Evolutionary conservation across 1,140 invertebrate genomes (phyloP).

Genomic region (Drosophila yakuba): DNA sequence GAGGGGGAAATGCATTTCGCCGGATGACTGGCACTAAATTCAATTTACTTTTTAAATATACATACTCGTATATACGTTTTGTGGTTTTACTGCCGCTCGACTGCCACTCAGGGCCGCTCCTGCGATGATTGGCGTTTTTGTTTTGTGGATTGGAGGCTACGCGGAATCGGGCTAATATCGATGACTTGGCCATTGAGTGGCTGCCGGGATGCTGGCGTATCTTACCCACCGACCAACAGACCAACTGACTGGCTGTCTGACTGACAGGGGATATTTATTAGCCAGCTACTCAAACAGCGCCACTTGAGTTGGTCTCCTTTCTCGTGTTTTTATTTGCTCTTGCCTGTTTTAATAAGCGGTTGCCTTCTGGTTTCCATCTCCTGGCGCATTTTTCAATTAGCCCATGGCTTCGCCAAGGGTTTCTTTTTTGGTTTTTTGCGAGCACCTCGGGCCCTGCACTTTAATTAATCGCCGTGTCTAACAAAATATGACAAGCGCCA

Average conservation of each 20-base stretch:
- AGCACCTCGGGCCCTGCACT: conserved; percentile 54
- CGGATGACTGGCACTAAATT: conserved; percentile 77
- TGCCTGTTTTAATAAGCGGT: conserved; percentile 78
- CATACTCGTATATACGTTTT: conserved; percentile 24
- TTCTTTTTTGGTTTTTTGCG: conserved; percentile 8
- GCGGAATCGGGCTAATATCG: conserved; percentile 81
- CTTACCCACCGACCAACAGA: background rate
- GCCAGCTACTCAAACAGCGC: conserved; percentile 63
- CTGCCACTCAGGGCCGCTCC: conserved; percentile 79
- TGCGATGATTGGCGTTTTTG: conserved; percentile 78
- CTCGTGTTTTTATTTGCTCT: conserved; percentile 38
- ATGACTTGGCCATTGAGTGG: conserved; percentile 80
- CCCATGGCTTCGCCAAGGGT: conserved; percentile 31
- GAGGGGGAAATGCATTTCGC: conserved; percentile 75
- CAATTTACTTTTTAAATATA: conserved; percentile 78
- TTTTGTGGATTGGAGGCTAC: conserved; percentile 30
- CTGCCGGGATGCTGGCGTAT: conserved; percentile 29
- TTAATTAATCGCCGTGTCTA: conserved; percentile 83
- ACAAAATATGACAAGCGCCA: conserved; percentile 83
- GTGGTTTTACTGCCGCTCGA: too few species aligned
- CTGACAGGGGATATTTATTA: conserved; percentile 69
- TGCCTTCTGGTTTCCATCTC: conserved; percentile 62
- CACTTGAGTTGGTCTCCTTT: conserved; percentile 62
- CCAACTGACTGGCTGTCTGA: conserved; percentile 41
- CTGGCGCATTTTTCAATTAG: conserved; percentile 75